Conservation (phyloP, 2,888 invertebrate species). For the Aspidapion aeneum region DNA sequence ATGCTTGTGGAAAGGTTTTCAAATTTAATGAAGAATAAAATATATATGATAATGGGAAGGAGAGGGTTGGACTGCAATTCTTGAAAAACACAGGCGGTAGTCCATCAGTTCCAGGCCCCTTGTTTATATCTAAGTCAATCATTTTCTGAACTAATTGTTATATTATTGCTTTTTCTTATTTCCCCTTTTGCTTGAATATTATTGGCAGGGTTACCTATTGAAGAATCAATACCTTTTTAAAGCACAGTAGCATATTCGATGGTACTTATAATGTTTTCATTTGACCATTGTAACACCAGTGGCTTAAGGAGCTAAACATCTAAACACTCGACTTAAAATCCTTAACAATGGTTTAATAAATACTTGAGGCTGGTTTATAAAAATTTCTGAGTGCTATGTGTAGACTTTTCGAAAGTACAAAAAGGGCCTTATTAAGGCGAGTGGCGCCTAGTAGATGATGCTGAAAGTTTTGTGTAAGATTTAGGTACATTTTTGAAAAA, state of each 20-base stretch:
- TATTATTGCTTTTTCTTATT: no score
- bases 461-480: not conserved
- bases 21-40: no score
- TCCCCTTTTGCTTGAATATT: no score
- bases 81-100: no score
- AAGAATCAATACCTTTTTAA: not conserved
- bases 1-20: no score
- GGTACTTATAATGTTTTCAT: conserved; percentile 31
- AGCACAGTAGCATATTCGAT: not conserved
- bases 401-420: not conserved
- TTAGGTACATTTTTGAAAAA: not conserved
- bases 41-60: no score
- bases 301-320: conserved; percentile 32
- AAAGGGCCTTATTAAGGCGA: not conserved
- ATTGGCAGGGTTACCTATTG: no score
- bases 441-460: not conserved
- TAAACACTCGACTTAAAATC: conserved; percentile 37
- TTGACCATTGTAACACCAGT: conserved; percentile 35
- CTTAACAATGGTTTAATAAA: conserved; percentile 41
- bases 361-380: conserved; percentile 30
- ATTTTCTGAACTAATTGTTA: no score
- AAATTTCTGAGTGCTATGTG: not conserved
- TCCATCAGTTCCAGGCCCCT: no score
- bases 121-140: no score
- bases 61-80: no score